A percentile compares a stretch with the other conserved stretches of the same genome.
phyloP scores from a whole-genome alignment of 2,888 invertebrate genomes.

The Sussaba pulchella region DNA sequence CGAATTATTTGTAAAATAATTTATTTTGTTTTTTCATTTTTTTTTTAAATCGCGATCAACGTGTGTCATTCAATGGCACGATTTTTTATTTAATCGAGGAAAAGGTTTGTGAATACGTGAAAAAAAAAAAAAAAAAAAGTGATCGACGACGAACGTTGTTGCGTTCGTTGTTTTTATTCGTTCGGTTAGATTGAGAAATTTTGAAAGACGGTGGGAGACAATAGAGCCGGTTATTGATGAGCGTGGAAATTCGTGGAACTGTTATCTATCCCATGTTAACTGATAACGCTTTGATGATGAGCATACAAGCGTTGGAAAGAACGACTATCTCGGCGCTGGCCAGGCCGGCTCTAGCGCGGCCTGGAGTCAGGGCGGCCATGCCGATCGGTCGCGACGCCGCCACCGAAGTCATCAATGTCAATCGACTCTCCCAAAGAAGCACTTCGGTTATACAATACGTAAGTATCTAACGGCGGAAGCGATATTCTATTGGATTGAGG shows the following conservation, averaged over 20 bases:
- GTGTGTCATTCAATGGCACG: too few species aligned
- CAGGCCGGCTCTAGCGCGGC: conserved; percentile 29
- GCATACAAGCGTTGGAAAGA: conserved; percentile 67
- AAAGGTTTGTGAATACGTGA: neutral
- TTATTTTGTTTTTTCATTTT: conserved; percentile 2
- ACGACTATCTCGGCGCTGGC: conserved; percentile 48
- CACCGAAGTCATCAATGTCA: conserved; percentile 76
- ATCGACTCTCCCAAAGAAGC: conserved; percentile 70
- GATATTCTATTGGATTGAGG: too few species aligned
- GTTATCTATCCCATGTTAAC: conserved; percentile 71
- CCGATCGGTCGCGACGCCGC: conserved; percentile 69
- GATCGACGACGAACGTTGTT: too few species aligned
- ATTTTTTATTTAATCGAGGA: neutral
- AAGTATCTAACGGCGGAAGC: conserved; percentile 69
- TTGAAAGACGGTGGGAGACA: too few species aligned
- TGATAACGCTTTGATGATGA: conserved; percentile 71
- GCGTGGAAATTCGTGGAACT: conserved; percentile 63
- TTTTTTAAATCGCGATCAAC: neutral
- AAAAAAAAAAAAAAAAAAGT: neutral
- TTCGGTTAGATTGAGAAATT: too few species aligned
- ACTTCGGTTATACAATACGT: conserved; percentile 74
- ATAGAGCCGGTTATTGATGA: conserved; percentile 53
- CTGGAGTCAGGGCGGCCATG: conserved; percentile 75
- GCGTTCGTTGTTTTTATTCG: too few species aligned
- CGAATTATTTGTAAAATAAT: neutral